Evolutionary conservation across 2,113 vertebrate genomes (phyloP).

Genomic region (Danionella cerebrum): DNA sequence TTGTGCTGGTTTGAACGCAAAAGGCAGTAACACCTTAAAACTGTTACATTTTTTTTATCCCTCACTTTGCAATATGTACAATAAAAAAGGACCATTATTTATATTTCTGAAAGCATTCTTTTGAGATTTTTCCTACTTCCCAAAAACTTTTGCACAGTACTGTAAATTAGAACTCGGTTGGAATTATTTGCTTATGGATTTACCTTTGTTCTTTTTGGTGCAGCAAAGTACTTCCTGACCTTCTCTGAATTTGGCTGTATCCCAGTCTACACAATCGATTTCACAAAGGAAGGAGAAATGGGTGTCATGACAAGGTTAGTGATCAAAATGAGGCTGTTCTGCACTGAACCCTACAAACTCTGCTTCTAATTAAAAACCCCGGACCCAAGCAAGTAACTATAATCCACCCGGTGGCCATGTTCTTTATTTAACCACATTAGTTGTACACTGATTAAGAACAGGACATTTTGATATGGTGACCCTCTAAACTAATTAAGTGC

Average conservation of each 20-base stretch:
- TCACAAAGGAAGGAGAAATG: neutral
- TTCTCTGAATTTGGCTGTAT: constrained; percentile 44
- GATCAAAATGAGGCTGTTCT: neutral
- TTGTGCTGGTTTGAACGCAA: too few relatives aligned
- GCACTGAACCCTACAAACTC: too few relatives aligned
- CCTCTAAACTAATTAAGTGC: neutral
- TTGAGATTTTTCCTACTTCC: too few relatives aligned
- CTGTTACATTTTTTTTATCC: too few relatives aligned
- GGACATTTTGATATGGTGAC: neutral
- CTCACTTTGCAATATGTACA: too few relatives aligned
- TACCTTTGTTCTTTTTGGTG: neutral
- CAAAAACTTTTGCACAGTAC: too few relatives aligned
- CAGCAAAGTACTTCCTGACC: constrained; percentile 28
- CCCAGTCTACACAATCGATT: constrained; percentile 11
- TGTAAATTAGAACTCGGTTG: too few relatives aligned
- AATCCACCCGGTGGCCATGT: neutral
- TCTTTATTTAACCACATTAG: neutral
- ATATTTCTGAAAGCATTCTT: too few relatives aligned
- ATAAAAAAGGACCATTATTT: too few relatives aligned
- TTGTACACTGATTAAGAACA: neutral
- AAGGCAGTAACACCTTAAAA: too few relatives aligned
- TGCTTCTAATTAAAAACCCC: neutral
- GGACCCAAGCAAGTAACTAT: neutral
- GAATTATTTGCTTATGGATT: too few relatives aligned
- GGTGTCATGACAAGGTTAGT: constrained; percentile 27